Evolutionary conservation across 1,140 invertebrate species (phyloP), one percentile per base, ranked within the genome.

Genomic region (Lycorma delicatula): DNA sequence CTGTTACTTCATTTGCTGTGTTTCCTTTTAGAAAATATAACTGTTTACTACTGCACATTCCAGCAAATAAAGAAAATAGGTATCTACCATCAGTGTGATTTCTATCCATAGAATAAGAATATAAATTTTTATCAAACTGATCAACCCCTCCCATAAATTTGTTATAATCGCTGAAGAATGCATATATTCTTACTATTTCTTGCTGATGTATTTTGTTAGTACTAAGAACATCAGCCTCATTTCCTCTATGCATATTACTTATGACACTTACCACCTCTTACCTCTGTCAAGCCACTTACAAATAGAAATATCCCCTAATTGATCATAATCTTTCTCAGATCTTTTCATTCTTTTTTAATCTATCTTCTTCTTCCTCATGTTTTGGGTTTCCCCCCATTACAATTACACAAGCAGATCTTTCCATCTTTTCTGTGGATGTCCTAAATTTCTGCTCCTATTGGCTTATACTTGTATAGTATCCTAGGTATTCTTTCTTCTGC

Each of bases 71-170:
- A 41, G 38, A 41, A 31, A 68, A 47, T 64, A 64, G 54, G 60
- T 9, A 61, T 12, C 60, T 44, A 59, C 60, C 60, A 62, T 49
- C 38, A 5, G 20, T 16, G 18, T 16, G 54, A 55, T 28, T 55
- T 55, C 36, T 46, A 34, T 6, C n/a, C 54, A 27, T 34, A 25
- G 16, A 38, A 25, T 55, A 55, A n/a, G 7, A 27, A 23, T 53
- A n/a, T 31, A 57, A 27, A 18, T 50, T 23, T 55, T 65, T 62
- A 59, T 64, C 62, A 51, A 60, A 62, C 20, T 48, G 27, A 44
- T 65, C 60, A 16, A 65, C 62, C 12, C 60, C 56, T 6, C 62
- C 62, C 62, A 61, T 65, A 51, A 53, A 59, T 41, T 64, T 54
- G 31, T 63, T 63, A 47, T 65, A 65, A 2, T 61, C 18, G 16